Evolutionary conservation across 1,140 invertebrate species (phyloP), one percentile per base, ranked within the genome.

Genomic region (Drosophila miranda): DNA sequence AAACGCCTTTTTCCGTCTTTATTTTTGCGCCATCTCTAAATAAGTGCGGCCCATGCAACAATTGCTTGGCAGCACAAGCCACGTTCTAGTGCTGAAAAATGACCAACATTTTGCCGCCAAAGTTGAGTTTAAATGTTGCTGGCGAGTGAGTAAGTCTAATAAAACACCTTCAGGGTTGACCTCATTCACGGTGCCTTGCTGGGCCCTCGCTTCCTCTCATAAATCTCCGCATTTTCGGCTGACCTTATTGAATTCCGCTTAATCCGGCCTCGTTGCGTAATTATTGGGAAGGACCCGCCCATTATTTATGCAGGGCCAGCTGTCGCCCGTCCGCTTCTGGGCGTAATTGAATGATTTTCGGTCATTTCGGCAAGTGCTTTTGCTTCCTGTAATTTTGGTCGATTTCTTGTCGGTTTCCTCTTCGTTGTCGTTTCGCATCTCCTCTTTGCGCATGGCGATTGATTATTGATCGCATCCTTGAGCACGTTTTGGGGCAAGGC

Each of bases 331-430:
- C 59, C 16, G 38, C 50, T 63, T 13, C 44, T 41, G 44, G 64
- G 42, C 46, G 70, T 84, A 84, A 84, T 84, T 84, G 81, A 84
- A 84, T 86, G 81, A 84, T 84, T 86, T 84, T 83, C 58, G 80
- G 57, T 63, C 75, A 77, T 78, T 82, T 80, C 76, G 68, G 60
- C 80, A 84, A 86, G 81, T 86, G 81, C 68, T 64, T 60, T 86
- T 74, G 77, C 77, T 86, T 84, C 80, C 81, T 86, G 81, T 64
- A 84, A 84, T 86, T 84, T 84, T 78, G 64, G 77, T 77, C 75
- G 77, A 86, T 84, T 73, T 76, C 62, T 54, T 62, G 28, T 28
- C 61, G 26, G 28, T 9, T 26, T n/a, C 34, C 34, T 13, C 34
- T 38, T 38, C 34, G 34, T 13, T 49, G 42, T 50, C n/a, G 50